Conservation (phyloP, 2,113 vertebrate genomes). For the Odontophorus gujanensis region DNA sequence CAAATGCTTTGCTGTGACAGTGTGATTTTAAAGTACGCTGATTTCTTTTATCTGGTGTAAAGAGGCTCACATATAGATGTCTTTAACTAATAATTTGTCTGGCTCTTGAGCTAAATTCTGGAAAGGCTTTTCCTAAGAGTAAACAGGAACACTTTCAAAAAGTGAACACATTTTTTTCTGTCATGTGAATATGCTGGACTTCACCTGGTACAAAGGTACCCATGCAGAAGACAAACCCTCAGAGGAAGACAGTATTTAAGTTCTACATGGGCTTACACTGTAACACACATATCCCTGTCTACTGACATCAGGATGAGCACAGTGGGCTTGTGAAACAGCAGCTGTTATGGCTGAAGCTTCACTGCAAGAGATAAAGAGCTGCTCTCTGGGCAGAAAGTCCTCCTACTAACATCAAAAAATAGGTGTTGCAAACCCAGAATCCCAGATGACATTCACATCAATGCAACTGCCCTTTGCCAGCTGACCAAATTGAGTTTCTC, state of each 20-base stretch:
- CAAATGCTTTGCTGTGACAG: not conserved
- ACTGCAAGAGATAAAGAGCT: fast-evolving
- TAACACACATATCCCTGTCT: not conserved
- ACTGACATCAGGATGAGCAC: fast-evolving
- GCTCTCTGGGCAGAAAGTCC: not conserved
- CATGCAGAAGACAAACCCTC: not conserved
- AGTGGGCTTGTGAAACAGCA: not conserved
- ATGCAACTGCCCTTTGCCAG: not conserved
- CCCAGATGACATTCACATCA: fast-evolving
- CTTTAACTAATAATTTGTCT: not conserved
- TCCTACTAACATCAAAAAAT: not conserved
- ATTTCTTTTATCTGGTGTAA: not conserved
- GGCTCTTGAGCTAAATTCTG: not conserved
- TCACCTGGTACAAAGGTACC: fast-evolving
- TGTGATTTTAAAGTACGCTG: not conserved
- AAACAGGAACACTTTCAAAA: not conserved
- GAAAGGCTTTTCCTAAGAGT: not conserved
- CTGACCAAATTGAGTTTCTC: not conserved
- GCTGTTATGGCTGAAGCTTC: not conserved
- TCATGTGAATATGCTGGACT: not conserved
- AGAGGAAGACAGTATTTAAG: not conserved
- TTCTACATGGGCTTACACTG: fast-evolving
- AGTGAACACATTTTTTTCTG: not conserved
- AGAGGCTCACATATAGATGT: not conserved
- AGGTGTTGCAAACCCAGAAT: not conserved